A percentile compares a stretch with the other conserved stretches of the same genome.
Conservation (phyloP, 2,797 vertebrate species). For the Microhierax caerulescens region DNA sequence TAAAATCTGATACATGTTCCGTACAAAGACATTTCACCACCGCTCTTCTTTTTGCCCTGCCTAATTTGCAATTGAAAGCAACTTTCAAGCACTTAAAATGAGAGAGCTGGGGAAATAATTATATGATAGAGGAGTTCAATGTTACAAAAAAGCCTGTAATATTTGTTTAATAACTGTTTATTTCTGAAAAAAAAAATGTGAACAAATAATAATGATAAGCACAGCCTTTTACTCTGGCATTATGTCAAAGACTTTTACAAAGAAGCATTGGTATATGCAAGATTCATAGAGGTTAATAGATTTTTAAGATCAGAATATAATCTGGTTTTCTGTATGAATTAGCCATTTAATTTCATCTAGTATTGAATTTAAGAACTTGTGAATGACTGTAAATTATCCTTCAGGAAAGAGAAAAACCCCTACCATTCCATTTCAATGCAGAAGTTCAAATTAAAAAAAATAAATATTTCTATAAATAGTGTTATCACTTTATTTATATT, state of each 20-base stretch:
- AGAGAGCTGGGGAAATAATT: not conserved
- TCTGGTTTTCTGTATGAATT: not conserved
- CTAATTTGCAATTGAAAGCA: not conserved
- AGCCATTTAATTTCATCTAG: not conserved
- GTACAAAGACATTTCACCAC: not conserved
- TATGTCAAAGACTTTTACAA: not conserved
- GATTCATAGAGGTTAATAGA: slow-evolving; percentile 8
- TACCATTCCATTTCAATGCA: not conserved
- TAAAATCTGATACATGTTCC: not conserved
- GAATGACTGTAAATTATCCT: not conserved
- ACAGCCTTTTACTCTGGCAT: not conserved
- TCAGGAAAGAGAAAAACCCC: not conserved
- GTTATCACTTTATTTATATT: not conserved
- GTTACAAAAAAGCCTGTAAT: not conserved
- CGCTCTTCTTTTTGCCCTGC: not conserved
- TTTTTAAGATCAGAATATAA: not conserved
- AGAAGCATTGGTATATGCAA: not conserved
- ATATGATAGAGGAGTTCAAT: not conserved
- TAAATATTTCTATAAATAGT: not conserved
- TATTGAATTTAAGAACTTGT: not conserved
- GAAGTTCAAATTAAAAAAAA: not conserved
- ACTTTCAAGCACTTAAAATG: not conserved
- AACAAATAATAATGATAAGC: not conserved
- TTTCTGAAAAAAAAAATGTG: not conserved
- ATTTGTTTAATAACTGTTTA: not conserved